phyloP scores from a whole-genome alignment of 2,113 vertebrate genomes.

The Hippolais icterina region DNA sequence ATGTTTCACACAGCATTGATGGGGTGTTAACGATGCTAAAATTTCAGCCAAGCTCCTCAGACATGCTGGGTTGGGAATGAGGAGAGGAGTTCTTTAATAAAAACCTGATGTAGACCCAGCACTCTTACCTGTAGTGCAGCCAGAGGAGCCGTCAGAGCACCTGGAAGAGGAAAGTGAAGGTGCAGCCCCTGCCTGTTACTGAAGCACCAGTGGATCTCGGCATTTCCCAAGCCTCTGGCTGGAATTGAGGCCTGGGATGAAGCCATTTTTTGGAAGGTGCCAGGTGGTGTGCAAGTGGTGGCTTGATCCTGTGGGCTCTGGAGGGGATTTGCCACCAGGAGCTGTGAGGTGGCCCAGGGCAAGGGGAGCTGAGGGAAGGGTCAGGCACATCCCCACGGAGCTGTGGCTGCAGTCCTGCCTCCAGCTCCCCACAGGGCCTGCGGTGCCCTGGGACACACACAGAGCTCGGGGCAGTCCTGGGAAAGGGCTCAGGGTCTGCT shows the following conservation, averaged over 20 bases:
- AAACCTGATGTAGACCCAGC: neutral
- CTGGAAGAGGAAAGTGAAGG: neutral
- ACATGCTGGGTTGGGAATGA: neutral
- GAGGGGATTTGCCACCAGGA: neutral
- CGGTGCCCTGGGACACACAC: neutral
- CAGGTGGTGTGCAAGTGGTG: accelerated
- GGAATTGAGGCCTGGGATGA: neutral
- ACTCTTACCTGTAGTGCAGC: neutral
- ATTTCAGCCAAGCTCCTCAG: conserved; percentile 21
- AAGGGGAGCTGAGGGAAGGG: neutral
- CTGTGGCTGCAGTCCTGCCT: neutral
- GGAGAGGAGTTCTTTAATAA: neutral
- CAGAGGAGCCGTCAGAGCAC: neutral
- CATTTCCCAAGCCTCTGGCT: neutral
- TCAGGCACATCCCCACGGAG: neutral
- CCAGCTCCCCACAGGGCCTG: neutral
- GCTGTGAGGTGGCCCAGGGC: accelerated
- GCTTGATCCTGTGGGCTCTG: too few relatives aligned
- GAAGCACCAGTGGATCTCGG: neutral
- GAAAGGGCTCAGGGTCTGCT: neutral
- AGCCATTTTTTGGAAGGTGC: neutral
- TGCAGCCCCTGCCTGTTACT: neutral
- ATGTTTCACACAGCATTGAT: conserved; percentile 34
- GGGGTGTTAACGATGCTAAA: conserved; percentile 57
- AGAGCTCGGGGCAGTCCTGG: neutral